Evolutionary conservation across 2,797 vertebrate genomes (phyloP).

Genomic region (Enteromius viviparus): DNA sequence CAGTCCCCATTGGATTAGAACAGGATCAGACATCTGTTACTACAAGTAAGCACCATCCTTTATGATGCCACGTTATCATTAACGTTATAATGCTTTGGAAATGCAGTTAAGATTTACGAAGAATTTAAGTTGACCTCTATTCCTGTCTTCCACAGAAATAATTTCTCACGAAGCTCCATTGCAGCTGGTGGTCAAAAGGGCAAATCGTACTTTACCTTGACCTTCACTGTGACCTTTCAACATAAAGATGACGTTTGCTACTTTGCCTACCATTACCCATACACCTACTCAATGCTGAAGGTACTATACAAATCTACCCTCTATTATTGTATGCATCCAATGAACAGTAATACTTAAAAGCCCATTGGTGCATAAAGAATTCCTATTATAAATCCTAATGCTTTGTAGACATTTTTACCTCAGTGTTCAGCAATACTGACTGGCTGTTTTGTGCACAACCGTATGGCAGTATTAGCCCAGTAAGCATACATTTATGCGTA

Average conservation of each 20-base stretch:
- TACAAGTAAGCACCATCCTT: conserved; percentile 87
- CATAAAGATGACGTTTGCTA: conserved; percentile 98
- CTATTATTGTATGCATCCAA: not conserved
- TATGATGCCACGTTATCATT: not conserved
- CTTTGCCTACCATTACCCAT: conserved; percentile 98
- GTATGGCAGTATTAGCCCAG: not conserved
- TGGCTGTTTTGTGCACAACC: not conserved
- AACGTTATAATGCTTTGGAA: not conserved
- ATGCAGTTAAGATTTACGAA: not conserved
- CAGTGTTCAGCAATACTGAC: not conserved
- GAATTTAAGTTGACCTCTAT: not conserved
- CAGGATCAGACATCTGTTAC: conserved; percentile 95
- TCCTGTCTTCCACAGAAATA: conserved; percentile 80
- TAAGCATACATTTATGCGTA: not conserved
- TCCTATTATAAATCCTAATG: not conserved
- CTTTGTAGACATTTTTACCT: not conserved
- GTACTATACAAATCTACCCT: conserved; percentile 66
- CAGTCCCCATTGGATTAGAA: conserved; percentile 89
- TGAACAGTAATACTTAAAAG: not conserved
- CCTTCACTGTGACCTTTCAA: conserved; percentile 90
- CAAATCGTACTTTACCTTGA: conserved; percentile 96
- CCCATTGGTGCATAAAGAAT: not conserved
- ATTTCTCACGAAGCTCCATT: conserved; percentile 95
- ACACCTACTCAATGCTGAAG: conserved; percentile 96
- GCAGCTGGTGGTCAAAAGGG: conserved; percentile 96